Percentiles rank a stretch among this genome's conserved stretches.
Evolutionary conservation across 2,888 invertebrate genomes (phyloP).

Genomic region (Limnephilus rhombicus): DNA sequence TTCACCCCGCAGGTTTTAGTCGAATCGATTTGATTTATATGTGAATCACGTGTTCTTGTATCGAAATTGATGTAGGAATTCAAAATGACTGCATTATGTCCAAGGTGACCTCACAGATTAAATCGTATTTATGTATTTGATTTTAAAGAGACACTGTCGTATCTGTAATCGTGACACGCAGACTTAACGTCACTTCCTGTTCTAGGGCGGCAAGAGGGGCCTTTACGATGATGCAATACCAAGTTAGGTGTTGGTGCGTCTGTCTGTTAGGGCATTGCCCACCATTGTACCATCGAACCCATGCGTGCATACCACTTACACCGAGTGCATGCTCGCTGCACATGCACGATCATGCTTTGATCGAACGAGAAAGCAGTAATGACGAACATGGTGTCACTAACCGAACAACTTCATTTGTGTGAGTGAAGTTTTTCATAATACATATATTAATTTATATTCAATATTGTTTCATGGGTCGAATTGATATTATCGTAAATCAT

Average conservation of each 20-base stretch:
- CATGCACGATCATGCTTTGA: neutral
- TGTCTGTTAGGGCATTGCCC: conserved; percentile 20
- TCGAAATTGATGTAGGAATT: conserved; percentile 26
- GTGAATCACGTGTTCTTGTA: conserved; percentile 30
- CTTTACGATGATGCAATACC: conserved; percentile 31
- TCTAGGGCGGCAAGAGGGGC: conserved; percentile 54
- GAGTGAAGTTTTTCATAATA: neutral
- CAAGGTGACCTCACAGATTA: neutral
- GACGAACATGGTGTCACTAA: neutral
- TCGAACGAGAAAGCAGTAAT: neutral
- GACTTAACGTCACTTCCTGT: conserved; percentile 59
- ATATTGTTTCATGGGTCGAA: neutral
- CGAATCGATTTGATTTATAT: neutral
- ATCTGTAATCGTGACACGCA: conserved; percentile 43
- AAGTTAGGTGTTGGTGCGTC: neutral
- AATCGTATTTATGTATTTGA: conserved; percentile 7
- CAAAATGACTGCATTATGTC: neutral
- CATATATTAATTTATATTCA: neutral
- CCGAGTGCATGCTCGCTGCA: conserved; percentile 7
- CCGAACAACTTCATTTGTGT: neutral
- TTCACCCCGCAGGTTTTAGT: neutral
- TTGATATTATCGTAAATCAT: neutral
- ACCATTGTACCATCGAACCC: conserved; percentile 14
- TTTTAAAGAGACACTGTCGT: conserved; percentile 34
- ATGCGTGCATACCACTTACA: neutral